phyloP scores from a whole-genome alignment of 2,113 vertebrate genomes.

The Chaetodon trifascialis region DNA sequence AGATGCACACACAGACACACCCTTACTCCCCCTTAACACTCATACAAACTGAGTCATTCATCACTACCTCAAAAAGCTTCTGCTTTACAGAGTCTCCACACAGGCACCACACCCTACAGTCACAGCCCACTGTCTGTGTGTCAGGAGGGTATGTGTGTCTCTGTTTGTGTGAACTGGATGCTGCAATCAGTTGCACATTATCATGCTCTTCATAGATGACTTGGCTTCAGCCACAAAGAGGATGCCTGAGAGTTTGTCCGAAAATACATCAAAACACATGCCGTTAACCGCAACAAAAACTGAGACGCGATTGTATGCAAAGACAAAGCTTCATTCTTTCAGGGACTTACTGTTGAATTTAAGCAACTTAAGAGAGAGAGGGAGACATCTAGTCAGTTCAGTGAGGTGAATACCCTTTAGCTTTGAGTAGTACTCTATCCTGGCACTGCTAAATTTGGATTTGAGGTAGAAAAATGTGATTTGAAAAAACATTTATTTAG shows the following conservation, averaged over 20 bases:
- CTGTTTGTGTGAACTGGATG: conserved; percentile 45
- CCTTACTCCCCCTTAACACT: conserved; percentile 31
- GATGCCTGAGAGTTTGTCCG: conserved; percentile 7
- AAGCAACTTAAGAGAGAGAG: conserved; percentile 8
- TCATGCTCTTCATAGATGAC: conserved; percentile 15
- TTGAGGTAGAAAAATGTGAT: not conserved
- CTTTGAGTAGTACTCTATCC: not conserved
- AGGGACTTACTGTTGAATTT: not conserved
- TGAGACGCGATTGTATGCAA: not conserved
- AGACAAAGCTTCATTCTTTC: not conserved
- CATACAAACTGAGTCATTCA: conserved; percentile 40
- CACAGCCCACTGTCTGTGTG: conserved; percentile 40
- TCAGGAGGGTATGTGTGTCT: conserved; percentile 14
- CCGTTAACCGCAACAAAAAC: not conserved
- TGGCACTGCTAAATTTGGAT: not conserved
- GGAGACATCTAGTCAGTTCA: not conserved
- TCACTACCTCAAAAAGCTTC: conserved; percentile 50
- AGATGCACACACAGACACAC: conserved; percentile 32
- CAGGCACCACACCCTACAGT: conserved; percentile 57
- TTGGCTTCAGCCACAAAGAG: conserved; percentile 24
- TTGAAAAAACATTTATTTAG: not conserved
- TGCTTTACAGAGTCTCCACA: conserved; percentile 41
- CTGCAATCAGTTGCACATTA: conserved; percentile 35
- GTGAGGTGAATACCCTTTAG: not conserved
- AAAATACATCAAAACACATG: conserved; percentile 19